Evolutionary conservation across 2,888 invertebrate genomes (phyloP).

Genomic region (Synergus umbraculus): DNA sequence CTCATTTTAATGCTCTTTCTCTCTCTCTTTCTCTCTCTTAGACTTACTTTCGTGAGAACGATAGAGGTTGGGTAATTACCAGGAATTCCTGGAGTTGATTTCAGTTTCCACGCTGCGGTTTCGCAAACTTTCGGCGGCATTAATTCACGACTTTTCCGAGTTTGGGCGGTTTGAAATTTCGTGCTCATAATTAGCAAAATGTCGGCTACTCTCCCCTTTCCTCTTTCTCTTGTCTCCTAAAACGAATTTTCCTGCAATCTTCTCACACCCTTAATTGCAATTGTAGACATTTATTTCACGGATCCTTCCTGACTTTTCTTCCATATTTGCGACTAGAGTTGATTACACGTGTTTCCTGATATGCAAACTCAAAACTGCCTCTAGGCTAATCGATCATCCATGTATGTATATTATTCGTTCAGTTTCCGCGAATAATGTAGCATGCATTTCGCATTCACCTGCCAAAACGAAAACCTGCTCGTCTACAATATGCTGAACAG

Average conservation of each 20-base stretch:
- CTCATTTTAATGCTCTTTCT: not conserved
- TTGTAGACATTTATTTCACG: not conserved
- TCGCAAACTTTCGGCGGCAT: conserved; percentile 25
- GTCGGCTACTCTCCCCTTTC: not conserved
- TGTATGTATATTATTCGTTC: not conserved
- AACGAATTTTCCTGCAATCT: too few relatives aligned
- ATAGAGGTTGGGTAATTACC: conserved; percentile 31
- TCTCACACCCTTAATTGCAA: not conserved
- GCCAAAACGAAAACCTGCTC: too few relatives aligned
- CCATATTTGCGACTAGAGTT: too few relatives aligned
- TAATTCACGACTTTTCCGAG: conserved; percentile 35
- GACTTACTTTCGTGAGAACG: conserved; percentile 3
- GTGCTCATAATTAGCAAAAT: conserved; percentile 39
- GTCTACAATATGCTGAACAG: too few relatives aligned
- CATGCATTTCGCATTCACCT: too few relatives aligned
- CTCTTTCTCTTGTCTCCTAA: not conserved
- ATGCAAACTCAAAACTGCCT: not conserved
- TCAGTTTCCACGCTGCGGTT: conserved; percentile 34
- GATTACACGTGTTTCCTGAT: not conserved
- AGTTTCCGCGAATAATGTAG: too few relatives aligned
- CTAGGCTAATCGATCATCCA: not conserved
- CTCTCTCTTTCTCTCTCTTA: not conserved
- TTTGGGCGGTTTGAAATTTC: conserved; percentile 30
- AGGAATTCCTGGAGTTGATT: conserved; percentile 40
- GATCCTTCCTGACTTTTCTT: not conserved